phyloP scores from a whole-genome alignment of 2,888 invertebrate species.

The Drosophila maculinotata region DNA sequence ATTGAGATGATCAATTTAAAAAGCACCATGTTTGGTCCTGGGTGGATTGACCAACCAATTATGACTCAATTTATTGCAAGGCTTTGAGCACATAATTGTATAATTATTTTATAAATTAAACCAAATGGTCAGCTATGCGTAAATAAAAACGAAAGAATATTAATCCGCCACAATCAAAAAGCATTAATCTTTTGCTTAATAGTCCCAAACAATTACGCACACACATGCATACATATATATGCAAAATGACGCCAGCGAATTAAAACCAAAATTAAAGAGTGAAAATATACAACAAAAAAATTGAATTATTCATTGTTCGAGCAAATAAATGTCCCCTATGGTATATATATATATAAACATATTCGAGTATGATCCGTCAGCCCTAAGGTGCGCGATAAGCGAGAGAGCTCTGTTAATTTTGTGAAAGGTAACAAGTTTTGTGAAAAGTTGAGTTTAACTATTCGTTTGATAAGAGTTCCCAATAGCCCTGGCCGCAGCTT shows the following conservation, averaged over 20 bases:
- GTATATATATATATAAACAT: neutral
- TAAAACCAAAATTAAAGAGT: constrained; percentile 19
- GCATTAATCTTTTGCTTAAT: constrained; percentile 66
- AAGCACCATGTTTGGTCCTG: neutral
- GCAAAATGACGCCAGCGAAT: constrained; percentile 7
- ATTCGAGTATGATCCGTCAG: constrained; percentile 14
- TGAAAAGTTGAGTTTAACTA: constrained; percentile 33
- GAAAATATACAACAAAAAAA: neutral
- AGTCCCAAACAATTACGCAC: constrained; percentile 50
- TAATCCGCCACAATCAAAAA: constrained; percentile 51
- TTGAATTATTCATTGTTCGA: constrained; percentile 26
- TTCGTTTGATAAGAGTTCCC: constrained; percentile 35
- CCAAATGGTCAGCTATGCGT: constrained; percentile 4
- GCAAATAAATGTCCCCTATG: constrained; percentile 1
- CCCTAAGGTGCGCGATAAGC: constrained; percentile 19
- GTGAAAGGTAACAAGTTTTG: constrained; percentile 36
- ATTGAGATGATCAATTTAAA: constrained; percentile 3
- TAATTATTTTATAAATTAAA: constrained; percentile 40
- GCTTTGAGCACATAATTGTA: constrained; percentile 34
- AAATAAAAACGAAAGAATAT: constrained; percentile 40
- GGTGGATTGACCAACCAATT: constrained; percentile 12
- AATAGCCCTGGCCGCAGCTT: constrained; percentile 11
- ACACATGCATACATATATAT: neutral
- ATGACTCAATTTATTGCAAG: constrained; percentile 27
- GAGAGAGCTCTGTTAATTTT: constrained; percentile 3